These are phyloP conservation scores for Rhinolophus ferrumequinum DNA, from an alignment of 2,113 vertebrate species.

Conservation along the genomic window DNA sequence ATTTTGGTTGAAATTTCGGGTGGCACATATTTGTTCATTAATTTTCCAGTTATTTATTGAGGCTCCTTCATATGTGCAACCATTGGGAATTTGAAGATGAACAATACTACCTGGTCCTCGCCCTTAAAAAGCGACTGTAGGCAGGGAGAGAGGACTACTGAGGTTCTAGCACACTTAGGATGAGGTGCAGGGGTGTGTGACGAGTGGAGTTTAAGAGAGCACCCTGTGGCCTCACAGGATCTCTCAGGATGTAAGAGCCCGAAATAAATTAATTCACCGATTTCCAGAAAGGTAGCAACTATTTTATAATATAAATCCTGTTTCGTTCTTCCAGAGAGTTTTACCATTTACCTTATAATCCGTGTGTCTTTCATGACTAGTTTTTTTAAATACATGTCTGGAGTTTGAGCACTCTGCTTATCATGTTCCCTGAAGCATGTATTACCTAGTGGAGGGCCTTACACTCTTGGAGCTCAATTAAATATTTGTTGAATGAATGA, in stretches of 20 bases:
- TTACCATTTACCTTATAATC: not conserved
- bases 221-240: not conserved
- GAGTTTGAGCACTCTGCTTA: not conserved
- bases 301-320: not conserved
- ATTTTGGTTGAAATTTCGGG: constrained; percentile 24
- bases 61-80: not conserved
- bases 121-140: not conserved
- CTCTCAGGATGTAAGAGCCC: not conserved
- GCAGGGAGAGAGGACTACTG: not conserved
- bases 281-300: not conserved
- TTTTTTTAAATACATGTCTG: not conserved
- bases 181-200: not conserved
- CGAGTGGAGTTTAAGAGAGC: not conserved
- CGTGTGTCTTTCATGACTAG: not conserved
- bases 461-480: not conserved
- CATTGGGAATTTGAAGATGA: not conserved
- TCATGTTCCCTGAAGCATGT: not conserved
- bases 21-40: constrained; percentile 34
- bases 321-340: constrained; percentile 7
- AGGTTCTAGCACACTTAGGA: not conserved
- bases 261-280: not conserved
- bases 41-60: not conserved
- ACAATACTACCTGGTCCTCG: not conserved
- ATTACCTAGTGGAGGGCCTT: not conserved
- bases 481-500: not conserved